Evolutionary conservation across 2,797 vertebrate genomes (phyloP).

Genomic region (Hemibagrus guttatus): DNA sequence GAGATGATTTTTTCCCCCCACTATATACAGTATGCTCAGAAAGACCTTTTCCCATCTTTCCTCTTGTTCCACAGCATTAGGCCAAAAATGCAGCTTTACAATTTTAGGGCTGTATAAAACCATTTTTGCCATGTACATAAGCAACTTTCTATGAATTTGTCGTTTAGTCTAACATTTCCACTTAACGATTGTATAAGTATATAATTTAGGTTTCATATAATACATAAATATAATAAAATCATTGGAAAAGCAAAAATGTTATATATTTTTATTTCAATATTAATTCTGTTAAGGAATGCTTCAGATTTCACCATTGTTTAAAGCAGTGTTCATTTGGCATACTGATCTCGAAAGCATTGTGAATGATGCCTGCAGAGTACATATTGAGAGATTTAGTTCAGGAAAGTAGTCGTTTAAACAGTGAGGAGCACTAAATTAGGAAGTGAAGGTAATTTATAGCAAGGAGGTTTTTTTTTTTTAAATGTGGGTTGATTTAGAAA

Average conservation of each 20-base stretch:
- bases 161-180: slow-evolving; percentile 16
- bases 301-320: background rate
- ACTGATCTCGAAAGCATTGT: background rate
- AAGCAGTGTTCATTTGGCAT: slow-evolving; percentile 2
- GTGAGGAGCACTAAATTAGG: slow-evolving; percentile 59
- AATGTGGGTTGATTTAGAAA: slow-evolving; percentile 72
- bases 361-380: background rate
- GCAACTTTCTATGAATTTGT: slow-evolving; percentile 57
- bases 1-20: slow-evolving; percentile 80
- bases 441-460: slow-evolving; percentile 72
- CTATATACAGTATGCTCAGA: slow-evolving; percentile 62
- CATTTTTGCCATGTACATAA: slow-evolving; percentile 45
- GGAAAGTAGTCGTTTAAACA: slow-evolving; percentile 23
- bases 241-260: background rate
- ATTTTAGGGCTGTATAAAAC: slow-evolving; percentile 50
- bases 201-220: background rate
- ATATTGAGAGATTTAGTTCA: background rate
- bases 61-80: slow-evolving; percentile 58
- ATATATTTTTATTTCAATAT: background rate
- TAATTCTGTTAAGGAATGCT: background rate
- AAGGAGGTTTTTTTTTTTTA: slow-evolving; percentile 55
- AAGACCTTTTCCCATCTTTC: slow-evolving; percentile 81
- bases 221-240: slow-evolving; percentile 1
- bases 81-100: slow-evolving; percentile 56
- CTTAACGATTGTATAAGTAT: slow-evolving; percentile 13